Conservation (phyloP, 1,140 invertebrate genomes). For the Hypsibius dujardini region DNA sequence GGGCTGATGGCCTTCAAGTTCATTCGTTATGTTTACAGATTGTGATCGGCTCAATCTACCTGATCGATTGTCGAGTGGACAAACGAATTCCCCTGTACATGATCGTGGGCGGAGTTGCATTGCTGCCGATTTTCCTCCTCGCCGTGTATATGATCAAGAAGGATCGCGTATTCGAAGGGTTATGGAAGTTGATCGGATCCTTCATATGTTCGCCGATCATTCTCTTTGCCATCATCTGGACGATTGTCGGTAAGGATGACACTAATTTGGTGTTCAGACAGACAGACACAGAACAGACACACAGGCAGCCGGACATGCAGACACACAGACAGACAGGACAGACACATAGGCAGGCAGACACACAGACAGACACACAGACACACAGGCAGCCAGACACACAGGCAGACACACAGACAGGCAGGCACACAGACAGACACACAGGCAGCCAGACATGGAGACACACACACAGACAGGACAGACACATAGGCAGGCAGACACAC, state of each 20-base stretch:
- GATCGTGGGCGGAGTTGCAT: background rate
- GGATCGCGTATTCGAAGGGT: background rate
- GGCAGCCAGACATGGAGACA: too few relatives aligned
- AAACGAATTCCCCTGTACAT: background rate
- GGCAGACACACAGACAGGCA: too few relatives aligned
- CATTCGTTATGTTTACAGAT: background rate
- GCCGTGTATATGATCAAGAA: background rate
- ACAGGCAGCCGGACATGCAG: background rate
- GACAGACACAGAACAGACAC: too few relatives aligned
- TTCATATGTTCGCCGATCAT: background rate
- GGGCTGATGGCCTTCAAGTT: too few relatives aligned
- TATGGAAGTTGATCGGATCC: background rate
- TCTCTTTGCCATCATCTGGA: background rate
- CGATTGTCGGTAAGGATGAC: background rate
- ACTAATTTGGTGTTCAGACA: background rate
- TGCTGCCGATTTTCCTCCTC: background rate
- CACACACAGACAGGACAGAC: too few relatives aligned
- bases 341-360: too few relatives aligned
- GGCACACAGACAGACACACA: too few relatives aligned
- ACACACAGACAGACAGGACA: too few relatives aligned
- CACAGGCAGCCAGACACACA: too few relatives aligned
- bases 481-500: too few relatives aligned
- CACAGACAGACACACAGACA: too few relatives aligned
- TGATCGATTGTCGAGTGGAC: background rate
- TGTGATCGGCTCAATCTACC: background rate